Conservation (phyloP, 2,888 invertebrate genomes). For the Leptinotarsa peninsularis region DNA sequence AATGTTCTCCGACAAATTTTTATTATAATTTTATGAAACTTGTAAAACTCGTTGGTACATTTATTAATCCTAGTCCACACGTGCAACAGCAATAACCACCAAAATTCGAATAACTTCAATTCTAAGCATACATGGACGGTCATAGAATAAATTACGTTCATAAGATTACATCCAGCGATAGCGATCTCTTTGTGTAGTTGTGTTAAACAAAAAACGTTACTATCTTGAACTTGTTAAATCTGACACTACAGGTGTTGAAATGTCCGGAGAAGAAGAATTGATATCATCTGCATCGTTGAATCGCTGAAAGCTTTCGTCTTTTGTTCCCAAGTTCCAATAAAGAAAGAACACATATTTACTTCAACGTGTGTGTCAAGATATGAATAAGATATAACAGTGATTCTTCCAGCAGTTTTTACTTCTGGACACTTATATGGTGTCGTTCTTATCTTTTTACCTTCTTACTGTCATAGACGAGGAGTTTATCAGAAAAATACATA, state of each 20-base stretch:
- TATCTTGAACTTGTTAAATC: slow-evolving; percentile 3
- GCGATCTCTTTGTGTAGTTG: neutral
- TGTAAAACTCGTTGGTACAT: neutral
- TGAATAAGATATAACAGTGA: neutral
- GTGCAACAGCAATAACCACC: neutral
- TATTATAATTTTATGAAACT: neutral
- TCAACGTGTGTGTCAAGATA: slow-evolving; percentile 1
- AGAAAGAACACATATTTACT: neutral
- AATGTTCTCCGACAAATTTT: neutral
- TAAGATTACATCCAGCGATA: slow-evolving; percentile 1
- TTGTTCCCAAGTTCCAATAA: slow-evolving; percentile 1
- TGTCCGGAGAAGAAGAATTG: neutral
- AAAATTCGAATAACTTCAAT: neutral
- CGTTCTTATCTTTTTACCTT: neutral
- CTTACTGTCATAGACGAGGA: neutral
- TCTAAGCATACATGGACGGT: neutral
- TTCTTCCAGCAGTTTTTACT: neutral
- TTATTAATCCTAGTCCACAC: neutral
- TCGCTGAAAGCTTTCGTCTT: neutral
- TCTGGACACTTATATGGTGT: slow-evolving; percentile 4
- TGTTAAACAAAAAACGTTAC: neutral
- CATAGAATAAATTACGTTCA: slow-evolving; percentile 4
- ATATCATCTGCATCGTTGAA: slow-evolving; percentile 11
- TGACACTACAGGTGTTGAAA: neutral
- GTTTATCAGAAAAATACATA: neutral